Evolutionary conservation across 1,140 invertebrate species (phyloP).

Genomic region (Homalodisca vitripennis): DNA sequence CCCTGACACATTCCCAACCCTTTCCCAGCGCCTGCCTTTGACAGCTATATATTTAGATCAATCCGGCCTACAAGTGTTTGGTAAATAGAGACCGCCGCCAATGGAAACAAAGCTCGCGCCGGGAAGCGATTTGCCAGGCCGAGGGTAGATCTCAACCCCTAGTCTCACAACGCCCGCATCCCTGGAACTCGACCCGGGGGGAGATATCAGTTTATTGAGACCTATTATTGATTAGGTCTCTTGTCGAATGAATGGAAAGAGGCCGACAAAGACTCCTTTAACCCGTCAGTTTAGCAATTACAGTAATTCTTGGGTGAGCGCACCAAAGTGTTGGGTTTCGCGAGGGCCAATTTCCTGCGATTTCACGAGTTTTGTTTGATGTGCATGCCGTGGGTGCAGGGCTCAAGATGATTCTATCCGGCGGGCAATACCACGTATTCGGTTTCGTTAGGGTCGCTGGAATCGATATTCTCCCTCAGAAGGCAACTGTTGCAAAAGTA

Average conservation of each 20-base stretch:
- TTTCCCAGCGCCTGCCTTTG: too few relatives aligned
- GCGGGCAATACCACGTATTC: too few relatives aligned
- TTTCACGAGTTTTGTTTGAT: too few relatives aligned
- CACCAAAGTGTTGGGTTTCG: neutral
- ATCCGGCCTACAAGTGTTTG: constrained; percentile 1
- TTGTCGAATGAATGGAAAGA: neutral
- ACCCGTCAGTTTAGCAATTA: constrained; percentile 1
- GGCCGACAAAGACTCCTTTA: constrained; percentile 2
- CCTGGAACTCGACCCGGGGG: neutral
- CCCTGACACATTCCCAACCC: too few relatives aligned
- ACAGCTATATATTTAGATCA: too few relatives aligned
- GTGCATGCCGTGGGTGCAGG: too few relatives aligned
- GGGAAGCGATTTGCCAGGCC: neutral
- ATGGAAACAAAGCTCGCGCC: neutral
- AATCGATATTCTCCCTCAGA: too few relatives aligned
- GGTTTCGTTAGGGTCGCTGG: too few relatives aligned
- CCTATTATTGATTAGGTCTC: constrained; percentile 14
- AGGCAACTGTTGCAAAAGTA: too few relatives aligned
- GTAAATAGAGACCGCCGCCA: constrained; percentile 2
- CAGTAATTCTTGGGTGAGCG: constrained; percentile 7
- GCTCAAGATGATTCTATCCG: too few relatives aligned
- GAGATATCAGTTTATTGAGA: constrained; percentile 10
- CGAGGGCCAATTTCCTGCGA: neutral
- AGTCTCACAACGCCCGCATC: neutral
- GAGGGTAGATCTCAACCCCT: too few relatives aligned